Base-by-base conservation (phyloP, 1,140 invertebrate genomes). In the Radopholus similis region DNA sequence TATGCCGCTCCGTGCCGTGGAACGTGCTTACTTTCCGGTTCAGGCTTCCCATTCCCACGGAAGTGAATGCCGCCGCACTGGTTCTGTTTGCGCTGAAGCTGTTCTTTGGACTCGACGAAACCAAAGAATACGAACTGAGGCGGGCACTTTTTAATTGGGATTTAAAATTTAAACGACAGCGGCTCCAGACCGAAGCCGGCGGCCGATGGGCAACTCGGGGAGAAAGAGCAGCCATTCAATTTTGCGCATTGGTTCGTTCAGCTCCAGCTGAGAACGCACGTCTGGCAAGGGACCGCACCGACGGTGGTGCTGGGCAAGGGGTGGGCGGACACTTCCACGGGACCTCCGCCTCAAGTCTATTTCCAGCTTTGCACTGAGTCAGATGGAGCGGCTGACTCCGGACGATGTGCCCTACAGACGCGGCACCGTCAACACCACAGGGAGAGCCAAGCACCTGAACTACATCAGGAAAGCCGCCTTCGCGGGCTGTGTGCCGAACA, bases 101-200 rank as follows among this genome's bases (percentile, higher is more conserved):
- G 34, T 68, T 68, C 34, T 68, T 68, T 66, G 66, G 66, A 21
- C 49, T 68, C 30, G 66, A 68, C 47, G 66, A 67, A 32, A 28
- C 32, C 13, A 42, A 47, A 40, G 65, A 67, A 34, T 60, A 47
- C 34, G 34, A 30, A 21, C 30, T 63, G 4, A 49, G 44, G 34
- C 28, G 57, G 26, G 5, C 11, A 1, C 26, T n/a, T 44, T 18
- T 18, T 54, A 13, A 11, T 13, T 13, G 11, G 18, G 1, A 11
- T 1, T 54, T 11, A 54, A 28, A 18, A 54, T 54, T 2, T 1
- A 54, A 13, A 54, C 11, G 26, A 18, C 26, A 1, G 26, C 37
- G n/a, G 26, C 53, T 21, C 34, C 15, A 38, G 23, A 44, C n/a
- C 30, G 23, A 32, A 51, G 23, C 21, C 21, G 35, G 21, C 23